phyloP scores from a whole-genome alignment of 2,888 invertebrate genomes.

The Hydrotaea diabolus region DNA sequence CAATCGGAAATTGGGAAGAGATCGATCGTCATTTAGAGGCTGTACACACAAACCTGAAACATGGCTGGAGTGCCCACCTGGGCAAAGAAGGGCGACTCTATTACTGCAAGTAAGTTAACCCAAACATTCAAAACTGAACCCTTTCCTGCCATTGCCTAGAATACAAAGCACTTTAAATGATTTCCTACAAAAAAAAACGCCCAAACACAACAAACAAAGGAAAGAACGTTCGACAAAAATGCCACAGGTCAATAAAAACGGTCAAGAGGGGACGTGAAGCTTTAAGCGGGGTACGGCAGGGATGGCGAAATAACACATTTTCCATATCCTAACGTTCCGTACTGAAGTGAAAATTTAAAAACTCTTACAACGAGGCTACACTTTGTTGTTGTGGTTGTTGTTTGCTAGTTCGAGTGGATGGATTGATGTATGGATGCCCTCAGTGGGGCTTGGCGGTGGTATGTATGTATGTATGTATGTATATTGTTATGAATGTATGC shows the following conservation, averaged over 20 bases:
- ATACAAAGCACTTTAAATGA: neutral
- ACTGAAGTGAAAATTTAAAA: no score
- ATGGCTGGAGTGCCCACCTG: conserved; percentile 90
- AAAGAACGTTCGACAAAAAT: conserved; percentile 2
- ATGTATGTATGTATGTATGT: conserved; percentile 1
- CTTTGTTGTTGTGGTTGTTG: no score
- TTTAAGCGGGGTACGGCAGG: neutral
- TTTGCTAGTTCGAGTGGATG: no score
- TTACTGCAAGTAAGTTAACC: conserved; percentile 92
- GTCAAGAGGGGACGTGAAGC: neutral
- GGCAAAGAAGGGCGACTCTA: conserved; percentile 91
- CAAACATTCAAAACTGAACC: neutral
- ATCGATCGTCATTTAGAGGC: conserved; percentile 81
- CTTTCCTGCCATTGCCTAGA: neutral
- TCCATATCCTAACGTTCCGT: no score
- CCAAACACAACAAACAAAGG: conserved; percentile 16
- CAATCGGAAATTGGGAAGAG: conserved; percentile 77
- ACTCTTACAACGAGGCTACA: no score
- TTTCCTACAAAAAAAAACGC: neutral
- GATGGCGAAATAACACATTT: no score
- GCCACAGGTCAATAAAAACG: conserved; percentile 20
- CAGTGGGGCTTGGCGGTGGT: no score
- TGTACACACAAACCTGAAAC: conserved; percentile 84
- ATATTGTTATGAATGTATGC: neutral
- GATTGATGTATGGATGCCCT: no score